A percentile compares a stretch with the other conserved stretches of the same genome.
Evolutionary conservation across 2,113 vertebrate genomes (phyloP).

Genomic region (Apaloderma vittatum): DNA sequence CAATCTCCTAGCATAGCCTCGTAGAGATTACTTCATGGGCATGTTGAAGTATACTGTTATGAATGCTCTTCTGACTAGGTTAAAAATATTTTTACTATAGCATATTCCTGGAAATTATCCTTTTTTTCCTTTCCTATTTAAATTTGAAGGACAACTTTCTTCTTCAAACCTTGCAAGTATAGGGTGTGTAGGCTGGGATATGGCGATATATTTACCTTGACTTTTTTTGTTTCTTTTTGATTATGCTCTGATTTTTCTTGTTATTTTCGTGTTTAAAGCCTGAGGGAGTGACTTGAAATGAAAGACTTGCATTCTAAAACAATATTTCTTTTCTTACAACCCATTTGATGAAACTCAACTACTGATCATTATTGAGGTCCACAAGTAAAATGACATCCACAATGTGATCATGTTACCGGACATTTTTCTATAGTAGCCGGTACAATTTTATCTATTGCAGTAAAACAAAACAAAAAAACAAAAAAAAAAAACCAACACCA

Average conservation of each 20-base stretch:
- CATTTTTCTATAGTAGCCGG: neutral
- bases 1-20: accelerated
- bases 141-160: neutral
- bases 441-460: neutral
- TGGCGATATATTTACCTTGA: neutral
- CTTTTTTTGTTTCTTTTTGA: neutral
- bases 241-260: neutral
- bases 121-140: neutral
- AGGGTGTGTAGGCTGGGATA: neutral
- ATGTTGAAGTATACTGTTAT: neutral
- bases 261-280: neutral
- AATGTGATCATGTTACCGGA: neutral
- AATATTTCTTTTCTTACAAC: neutral
- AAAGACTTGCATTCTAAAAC: neutral
- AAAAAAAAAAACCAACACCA: too few relatives aligned
- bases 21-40: neutral
- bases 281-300: neutral
- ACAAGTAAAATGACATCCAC: neutral
- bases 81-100: neutral
- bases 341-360: neutral
- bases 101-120: neutral
- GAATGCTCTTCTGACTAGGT: neutral
- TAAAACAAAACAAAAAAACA: neutral
- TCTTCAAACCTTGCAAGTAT: neutral
- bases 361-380: neutral